Evolutionary conservation across 2,113 vertebrate genomes (phyloP).

Genomic region (Nasalis larvatus): DNA sequence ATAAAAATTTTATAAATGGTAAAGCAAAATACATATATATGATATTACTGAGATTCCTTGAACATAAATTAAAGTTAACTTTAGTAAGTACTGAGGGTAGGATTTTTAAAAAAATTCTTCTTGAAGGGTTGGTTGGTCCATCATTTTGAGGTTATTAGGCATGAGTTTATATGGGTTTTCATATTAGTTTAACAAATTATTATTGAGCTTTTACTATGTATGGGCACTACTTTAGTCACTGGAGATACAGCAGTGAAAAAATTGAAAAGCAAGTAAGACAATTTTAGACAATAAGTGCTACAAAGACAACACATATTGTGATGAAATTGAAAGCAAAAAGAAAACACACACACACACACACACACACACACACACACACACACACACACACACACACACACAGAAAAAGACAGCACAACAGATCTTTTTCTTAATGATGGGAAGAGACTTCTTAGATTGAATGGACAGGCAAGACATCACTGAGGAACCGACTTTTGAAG

Average conservation of each 20-base stretch:
- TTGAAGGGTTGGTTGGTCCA: neutral
- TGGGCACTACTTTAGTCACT: neutral
- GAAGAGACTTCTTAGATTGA: neutral
- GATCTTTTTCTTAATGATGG: neutral
- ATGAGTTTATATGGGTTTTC: neutral
- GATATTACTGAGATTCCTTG: neutral
- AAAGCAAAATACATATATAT: neutral
- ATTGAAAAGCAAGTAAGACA: neutral
- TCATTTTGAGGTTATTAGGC: neutral
- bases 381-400: too few relatives aligned
- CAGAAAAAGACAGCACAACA: neutral
- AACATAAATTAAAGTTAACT: neutral
- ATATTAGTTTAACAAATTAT: neutral
- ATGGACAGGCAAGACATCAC: constrained; percentile 24
- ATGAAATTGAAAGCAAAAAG: neutral
- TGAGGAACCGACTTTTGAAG: neutral
- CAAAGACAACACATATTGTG: too few relatives aligned
- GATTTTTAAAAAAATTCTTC: neutral
- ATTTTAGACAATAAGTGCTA: too few relatives aligned
- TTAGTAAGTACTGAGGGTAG: neutral
- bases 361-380: neutral
- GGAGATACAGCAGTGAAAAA: neutral
- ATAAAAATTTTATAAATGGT: neutral
- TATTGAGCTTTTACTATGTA: neutral
- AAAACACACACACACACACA: neutral